Evolutionary conservation across 2,113 vertebrate species (phyloP), one percentile per base, ranked within the genome.

Genomic region (Delphinus delphis): DNA sequence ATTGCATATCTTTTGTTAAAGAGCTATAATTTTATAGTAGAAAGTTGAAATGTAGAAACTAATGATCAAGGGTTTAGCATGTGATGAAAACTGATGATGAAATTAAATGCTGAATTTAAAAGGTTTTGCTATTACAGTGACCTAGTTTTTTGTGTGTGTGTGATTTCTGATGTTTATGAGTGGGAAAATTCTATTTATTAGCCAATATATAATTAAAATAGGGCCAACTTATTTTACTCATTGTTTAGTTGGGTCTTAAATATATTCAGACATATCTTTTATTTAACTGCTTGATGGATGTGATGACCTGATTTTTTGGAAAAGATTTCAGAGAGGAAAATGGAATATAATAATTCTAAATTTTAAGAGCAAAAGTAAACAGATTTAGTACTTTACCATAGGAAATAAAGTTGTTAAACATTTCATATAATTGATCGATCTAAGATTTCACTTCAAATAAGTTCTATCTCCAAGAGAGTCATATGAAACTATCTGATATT

Each of bases 361-460:
- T 55, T 80, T 90, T 70, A 93, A 94, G 28, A 71, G 7, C 3
- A 86, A 93, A 84, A 83, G 11, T 95, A 93, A 92, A 74, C 25
- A 96, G 8, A 84, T 92, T 86, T 71, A 88, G 73, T 63, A 50
- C 4, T 11, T 92, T 82, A 31, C 4, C 4, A 1, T 33, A 10
- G 13, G 8, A 92, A 83, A 88, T 67, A 33, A 71, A 58, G 11
- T 76, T 91, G 18, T 84, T 60, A 84, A 90, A 71, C 90, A 73
- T 88, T 96, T 88, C 53, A 94, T 71, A 47, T 71, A 67, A 85
- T 25, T 47, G 80, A 86, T 70, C 10, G 4, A 33, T 68, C 5
- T 71, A 87, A 33, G 41, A 28, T 95, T 93, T 80, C 15, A 74
- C 50, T 73, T 50, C 17, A 83, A 60, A 71, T 87, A 93, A 84